Evolutionary conservation across 2,113 vertebrate species (phyloP).

Genomic region (Charina bottae): DNA sequence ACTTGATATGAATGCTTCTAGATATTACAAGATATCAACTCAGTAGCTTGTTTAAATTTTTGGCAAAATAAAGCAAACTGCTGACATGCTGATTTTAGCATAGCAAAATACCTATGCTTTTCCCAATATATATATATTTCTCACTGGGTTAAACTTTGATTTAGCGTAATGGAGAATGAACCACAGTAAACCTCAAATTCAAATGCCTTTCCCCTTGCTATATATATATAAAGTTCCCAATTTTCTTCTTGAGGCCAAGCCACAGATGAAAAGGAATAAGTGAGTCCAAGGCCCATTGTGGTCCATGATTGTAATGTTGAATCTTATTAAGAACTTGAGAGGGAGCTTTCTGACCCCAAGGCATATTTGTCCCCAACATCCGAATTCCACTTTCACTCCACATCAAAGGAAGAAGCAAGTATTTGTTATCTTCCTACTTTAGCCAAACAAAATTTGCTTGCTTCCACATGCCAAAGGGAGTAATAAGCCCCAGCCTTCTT

Average conservation of each 20-base stretch:
- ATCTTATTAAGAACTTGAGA: neutral
- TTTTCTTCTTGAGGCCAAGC: neutral
- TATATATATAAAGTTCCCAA: neutral
- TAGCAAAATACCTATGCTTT: neutral
- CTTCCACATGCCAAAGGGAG: neutral
- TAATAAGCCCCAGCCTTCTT: neutral
- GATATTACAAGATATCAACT: neutral
- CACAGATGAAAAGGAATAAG: neutral
- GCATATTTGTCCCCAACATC: neutral
- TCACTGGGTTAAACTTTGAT: too few species aligned
- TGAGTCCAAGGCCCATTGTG: neutral
- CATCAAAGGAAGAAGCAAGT: neutral
- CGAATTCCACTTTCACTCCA: neutral
- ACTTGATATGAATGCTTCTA: neutral
- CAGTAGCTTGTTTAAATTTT: neutral
- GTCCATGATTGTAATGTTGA: neutral
- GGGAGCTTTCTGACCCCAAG: neutral
- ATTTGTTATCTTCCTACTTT: neutral
- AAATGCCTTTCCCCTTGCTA: too few species aligned
- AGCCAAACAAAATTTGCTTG: neutral
- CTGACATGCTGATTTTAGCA: neutral
- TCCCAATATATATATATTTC: too few species aligned
- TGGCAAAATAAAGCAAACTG: neutral
- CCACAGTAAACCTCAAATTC: too few species aligned
- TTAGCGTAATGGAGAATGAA: too few species aligned